Evolutionary conservation across 2,113 vertebrate genomes (phyloP).

Genomic region (Coreoperca whiteheadi): DNA sequence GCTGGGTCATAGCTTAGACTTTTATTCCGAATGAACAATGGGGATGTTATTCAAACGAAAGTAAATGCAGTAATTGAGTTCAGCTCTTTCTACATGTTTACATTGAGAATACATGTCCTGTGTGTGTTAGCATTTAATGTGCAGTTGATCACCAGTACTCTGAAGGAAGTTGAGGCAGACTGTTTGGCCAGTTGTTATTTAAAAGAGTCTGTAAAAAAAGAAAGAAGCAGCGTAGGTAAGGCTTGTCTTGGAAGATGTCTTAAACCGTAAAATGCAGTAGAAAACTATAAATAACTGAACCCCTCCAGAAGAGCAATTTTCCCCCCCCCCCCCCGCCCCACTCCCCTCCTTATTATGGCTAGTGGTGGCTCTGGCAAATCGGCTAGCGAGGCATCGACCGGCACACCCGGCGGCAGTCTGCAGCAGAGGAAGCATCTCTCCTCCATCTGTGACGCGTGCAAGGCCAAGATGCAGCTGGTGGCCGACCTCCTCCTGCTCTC

Average conservation of each 20-base stretch:
- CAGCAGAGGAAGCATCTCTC: conserved; percentile 93
- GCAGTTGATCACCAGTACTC: conserved; percentile 60
- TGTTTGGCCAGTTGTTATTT: conserved; percentile 81
- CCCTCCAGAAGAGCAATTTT: conserved; percentile 59
- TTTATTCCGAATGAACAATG: neutral
- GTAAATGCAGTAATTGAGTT: conserved; percentile 51
- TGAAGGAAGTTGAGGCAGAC: conserved; percentile 82
- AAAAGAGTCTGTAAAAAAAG: conserved; percentile 32
- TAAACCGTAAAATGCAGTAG: conserved; percentile 69
- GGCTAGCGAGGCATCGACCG: conserved; percentile 86
- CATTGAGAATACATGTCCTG: conserved; percentile 59
- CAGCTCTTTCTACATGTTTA: conserved; percentile 67
- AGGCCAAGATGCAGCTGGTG: conserved; percentile 98
- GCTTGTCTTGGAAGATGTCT: conserved; percentile 64
- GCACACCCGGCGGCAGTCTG: conserved; percentile 79
- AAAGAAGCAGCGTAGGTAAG: conserved; percentile 23
- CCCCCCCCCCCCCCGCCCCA: conserved; percentile 49
- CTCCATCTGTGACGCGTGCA: conserved; percentile 93
- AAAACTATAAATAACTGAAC: conserved; percentile 60
- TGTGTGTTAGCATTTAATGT: conserved; percentile 48
- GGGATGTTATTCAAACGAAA: conserved; percentile 22
- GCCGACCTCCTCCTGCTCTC: conserved; percentile 97
- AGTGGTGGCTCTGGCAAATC: conserved; percentile 94
- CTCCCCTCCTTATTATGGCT: conserved; percentile 88
- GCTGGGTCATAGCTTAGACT: conserved; percentile 22